A percentile compares a stretch with the other conserved stretches of the same genome.
phyloP scores from a whole-genome alignment of 2,888 invertebrate genomes.

The Orchesella flavescens region DNA sequence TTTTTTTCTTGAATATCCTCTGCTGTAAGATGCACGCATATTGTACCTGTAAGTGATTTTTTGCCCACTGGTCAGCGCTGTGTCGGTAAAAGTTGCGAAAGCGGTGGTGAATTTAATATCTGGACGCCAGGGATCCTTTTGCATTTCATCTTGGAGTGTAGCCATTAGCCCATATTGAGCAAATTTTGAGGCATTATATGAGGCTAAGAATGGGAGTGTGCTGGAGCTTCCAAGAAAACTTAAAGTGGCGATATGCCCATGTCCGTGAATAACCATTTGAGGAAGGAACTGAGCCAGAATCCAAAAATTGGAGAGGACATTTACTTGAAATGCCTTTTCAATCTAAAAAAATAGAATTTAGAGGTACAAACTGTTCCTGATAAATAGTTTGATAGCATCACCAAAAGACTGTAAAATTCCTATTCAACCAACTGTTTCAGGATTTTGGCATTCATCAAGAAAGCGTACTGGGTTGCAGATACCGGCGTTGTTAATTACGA shows the following conservation, averaged over 20 bases:
- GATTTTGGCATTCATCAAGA: constrained; percentile 75
- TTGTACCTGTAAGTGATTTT: constrained; percentile 47
- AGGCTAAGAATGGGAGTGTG: constrained; percentile 78
- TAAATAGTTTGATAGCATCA: too few relatives aligned
- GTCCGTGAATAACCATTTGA: constrained; percentile 78
- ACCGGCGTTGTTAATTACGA: constrained; percentile 87
- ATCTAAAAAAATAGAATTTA: too few relatives aligned
- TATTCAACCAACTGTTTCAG: too few relatives aligned
- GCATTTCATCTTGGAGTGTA: constrained; percentile 79
- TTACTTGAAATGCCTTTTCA: constrained; percentile 78
- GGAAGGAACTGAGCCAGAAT: constrained; percentile 79
- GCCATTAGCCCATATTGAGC: constrained; percentile 81
- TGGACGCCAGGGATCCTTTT: constrained; percentile 76
- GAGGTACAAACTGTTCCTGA: too few relatives aligned
- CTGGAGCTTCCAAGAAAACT: constrained; percentile 80
- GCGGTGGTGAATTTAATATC: constrained; percentile 80
- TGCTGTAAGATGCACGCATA: too few relatives aligned
- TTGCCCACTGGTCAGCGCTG: constrained; percentile 74
- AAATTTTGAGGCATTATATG: constrained; percentile 80
- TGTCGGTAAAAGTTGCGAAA: constrained; percentile 80
- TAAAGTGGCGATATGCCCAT: constrained; percentile 79
- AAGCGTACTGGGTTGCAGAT: constrained; percentile 86
- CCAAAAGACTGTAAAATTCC: too few relatives aligned
- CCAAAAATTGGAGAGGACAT: constrained; percentile 80
- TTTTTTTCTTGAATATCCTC: too few relatives aligned